Evolutionary conservation across 2,797 vertebrate genomes (phyloP).

Genomic region (Meriones psammophilus): DNA sequence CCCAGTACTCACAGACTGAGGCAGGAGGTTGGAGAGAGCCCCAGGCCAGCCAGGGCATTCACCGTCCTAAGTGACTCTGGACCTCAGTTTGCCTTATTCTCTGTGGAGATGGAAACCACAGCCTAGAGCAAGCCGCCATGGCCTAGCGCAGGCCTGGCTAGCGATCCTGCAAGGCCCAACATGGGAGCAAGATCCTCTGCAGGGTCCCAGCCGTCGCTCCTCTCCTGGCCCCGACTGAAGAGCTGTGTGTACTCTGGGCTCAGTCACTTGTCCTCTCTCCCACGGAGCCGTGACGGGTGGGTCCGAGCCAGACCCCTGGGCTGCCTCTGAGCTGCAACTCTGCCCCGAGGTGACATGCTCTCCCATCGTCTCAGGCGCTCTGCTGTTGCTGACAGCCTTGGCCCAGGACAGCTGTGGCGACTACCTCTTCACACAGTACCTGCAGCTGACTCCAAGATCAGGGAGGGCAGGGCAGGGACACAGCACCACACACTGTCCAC

Average conservation of each 20-base stretch:
- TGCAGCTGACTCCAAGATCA: fast-evolving
- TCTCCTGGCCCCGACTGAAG: neutral
- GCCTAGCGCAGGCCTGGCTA: neutral
- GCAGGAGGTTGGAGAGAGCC: neutral
- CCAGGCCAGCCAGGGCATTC: neutral
- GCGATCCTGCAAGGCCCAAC: neutral
- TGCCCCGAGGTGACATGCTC: no score
- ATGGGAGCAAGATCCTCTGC: neutral
- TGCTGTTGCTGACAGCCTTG: neutral
- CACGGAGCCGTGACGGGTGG: neutral
- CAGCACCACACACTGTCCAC: neutral
- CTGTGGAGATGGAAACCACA: fast-evolving
- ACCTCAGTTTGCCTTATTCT: neutral
- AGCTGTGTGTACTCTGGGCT: neutral
- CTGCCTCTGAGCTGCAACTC: fast-evolving
- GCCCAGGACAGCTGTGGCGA: neutral
- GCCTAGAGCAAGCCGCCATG: neutral
- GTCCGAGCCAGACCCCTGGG: neutral
- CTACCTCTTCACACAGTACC: neutral
- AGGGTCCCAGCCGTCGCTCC: neutral
- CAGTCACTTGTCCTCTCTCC: neutral
- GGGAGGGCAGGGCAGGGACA: neutral
- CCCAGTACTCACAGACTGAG: neutral
- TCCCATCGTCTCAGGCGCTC: fast-evolving
- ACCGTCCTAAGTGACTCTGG: neutral